Percentiles rank a stretch among this genome's conserved stretches.
Evolutionary conservation across 2,113 vertebrate genomes (phyloP).

Genomic region (Gallinago undulata): DNA sequence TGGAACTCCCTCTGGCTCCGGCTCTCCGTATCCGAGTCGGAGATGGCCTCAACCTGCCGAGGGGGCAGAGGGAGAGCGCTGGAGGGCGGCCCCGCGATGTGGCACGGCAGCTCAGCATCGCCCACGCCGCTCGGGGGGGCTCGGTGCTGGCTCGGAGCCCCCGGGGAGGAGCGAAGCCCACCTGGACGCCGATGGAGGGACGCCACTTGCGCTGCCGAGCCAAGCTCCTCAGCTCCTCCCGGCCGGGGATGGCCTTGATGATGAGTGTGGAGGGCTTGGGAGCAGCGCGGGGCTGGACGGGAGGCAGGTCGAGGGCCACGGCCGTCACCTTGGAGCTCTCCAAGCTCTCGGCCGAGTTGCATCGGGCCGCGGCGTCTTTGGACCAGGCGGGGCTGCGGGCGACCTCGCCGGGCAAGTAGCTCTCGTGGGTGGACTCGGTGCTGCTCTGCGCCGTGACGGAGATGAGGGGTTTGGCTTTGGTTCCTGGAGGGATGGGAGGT

Average conservation of each 20-base stretch:
- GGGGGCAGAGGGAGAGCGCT: background rate
- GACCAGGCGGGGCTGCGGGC: constrained; percentile 72
- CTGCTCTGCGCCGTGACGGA: constrained; percentile 97
- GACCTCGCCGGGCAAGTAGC: constrained; percentile 84
- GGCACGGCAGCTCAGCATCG: rapidly evolving
- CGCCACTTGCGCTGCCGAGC: constrained; percentile 91
- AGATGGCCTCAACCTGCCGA: constrained; percentile 90
- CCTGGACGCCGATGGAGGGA: constrained; percentile 95
- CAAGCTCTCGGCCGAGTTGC: constrained; percentile 90
- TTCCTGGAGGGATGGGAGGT: constrained; percentile 93
- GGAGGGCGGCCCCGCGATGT: rapidly evolving
- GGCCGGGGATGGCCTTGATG: constrained; percentile 80
- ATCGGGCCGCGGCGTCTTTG: constrained; percentile 80
- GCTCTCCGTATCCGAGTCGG: constrained; percentile 92
- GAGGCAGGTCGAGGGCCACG: constrained; percentile 77
- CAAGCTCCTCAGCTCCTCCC: constrained; percentile 86
- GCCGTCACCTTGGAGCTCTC: constrained; percentile 78
- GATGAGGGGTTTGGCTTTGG: constrained; percentile 94
- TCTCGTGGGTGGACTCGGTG: constrained; percentile 95
- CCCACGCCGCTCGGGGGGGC: background rate
- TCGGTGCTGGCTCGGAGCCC: background rate
- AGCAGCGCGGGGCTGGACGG: constrained; percentile 72
- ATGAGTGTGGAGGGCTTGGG: constrained; percentile 85
- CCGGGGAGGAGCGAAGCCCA: constrained; percentile 17
- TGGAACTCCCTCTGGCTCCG: constrained; percentile 94